Base-by-base conservation (phyloP, 2,113 vertebrate species). In the Crotalus helleri region DNA sequence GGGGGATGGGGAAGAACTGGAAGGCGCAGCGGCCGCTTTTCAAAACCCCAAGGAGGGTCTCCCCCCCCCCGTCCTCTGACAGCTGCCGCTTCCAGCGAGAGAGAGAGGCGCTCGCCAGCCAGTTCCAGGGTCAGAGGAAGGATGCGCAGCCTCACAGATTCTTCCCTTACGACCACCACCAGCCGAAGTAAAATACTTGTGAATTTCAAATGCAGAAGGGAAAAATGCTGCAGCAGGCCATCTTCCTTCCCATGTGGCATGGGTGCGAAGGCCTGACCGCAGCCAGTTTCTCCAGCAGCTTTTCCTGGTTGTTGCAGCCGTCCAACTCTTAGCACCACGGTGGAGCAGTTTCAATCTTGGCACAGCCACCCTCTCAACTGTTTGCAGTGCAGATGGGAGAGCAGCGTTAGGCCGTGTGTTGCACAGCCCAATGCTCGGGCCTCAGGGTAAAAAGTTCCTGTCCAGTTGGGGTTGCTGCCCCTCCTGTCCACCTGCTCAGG, bases 81-180 rank as follows among this genome's bases (percentile, higher is more conserved):
- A 24, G n/a, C 4, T 10, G 44, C 51, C 13, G 15, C 12, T 96
- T 92, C 55, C 91, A 91, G n/a, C 91, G 89, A 49, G 94, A 90
- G 96, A 96, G 44, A 46, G 44, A 46, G 94, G 96, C 64, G 94
- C 96, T 92, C 91, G 13, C 95, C 96, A 96, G 94, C 97, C 98
- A 98, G 98, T 97, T 96, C 96, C 94, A 95, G 97, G 97, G 97
- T 98, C 97, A 96, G 96, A 97, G 96, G 97, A 55, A 97, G 96
- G 97, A 49, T 97, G 98, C 97, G 98, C 97, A 98, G 98, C 96
- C 97, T 97, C 96, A 95, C 92, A 96, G 96, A 89, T 91, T 94
- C 94, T 96, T 94, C 95, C 87, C 95, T 95, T 88, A 39, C 61
- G 95, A 92, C 89, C 23, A n/a, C 15, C 7, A 10, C 54, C 49